phyloP scores from a whole-genome alignment of 2,113 vertebrate species.

The Neolamprologus tretocephalus region DNA sequence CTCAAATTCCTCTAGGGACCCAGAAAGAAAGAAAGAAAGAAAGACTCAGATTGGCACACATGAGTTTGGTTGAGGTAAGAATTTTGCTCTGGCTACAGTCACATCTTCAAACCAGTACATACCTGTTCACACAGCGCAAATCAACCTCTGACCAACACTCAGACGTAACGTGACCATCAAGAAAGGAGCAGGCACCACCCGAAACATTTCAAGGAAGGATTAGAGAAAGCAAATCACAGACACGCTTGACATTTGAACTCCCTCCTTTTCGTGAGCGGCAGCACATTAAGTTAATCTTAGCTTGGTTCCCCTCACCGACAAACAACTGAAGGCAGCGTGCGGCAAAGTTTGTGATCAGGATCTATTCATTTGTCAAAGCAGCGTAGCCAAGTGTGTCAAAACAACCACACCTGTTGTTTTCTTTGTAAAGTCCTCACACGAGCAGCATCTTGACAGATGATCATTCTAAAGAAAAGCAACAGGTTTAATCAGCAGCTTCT shows the following conservation, averaged over 20 bases:
- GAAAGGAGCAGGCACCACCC: background rate
- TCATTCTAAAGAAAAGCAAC: background rate
- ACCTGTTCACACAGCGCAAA: background rate
- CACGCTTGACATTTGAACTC: background rate
- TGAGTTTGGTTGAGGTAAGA: conserved; percentile 25
- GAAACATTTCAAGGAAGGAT: background rate
- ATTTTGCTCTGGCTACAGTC: background rate
- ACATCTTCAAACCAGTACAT: background rate
- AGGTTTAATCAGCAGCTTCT: background rate
- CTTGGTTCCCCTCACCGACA: background rate
- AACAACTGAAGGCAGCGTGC: background rate
- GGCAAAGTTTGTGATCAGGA: background rate
- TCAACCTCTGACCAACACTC: background rate
- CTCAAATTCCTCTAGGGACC: conserved; percentile 49
- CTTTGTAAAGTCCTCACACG: background rate
- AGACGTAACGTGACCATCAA: background rate
- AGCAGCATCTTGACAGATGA: background rate
- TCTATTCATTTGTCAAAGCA: background rate
- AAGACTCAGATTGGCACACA: background rate
- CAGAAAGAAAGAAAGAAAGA: background rate
- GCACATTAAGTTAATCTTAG: background rate
- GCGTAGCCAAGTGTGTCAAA: background rate
- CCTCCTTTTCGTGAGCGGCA: background rate
- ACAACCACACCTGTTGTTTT: background rate
- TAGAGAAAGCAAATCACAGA: background rate